A percentile compares a stretch with the other conserved stretches of the same genome.
Evolutionary conservation across 1,140 invertebrate species (phyloP).

Genomic region (Choristoneura fumiferana): DNA sequence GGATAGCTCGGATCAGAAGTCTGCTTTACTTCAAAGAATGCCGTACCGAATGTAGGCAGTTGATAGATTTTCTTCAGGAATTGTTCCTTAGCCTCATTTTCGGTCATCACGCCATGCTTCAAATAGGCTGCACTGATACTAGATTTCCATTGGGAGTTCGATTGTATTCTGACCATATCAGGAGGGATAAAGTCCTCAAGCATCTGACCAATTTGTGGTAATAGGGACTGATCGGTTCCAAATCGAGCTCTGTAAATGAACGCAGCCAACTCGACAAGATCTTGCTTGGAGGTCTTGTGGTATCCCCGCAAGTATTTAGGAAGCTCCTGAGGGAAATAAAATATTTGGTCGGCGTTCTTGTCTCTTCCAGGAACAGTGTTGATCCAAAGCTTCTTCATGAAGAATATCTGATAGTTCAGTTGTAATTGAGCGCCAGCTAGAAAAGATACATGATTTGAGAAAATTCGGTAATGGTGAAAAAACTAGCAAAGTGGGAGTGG

Average conservation of each 20-base stretch:
- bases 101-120: constrained; percentile 78
- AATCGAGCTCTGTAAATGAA: constrained; percentile 89
- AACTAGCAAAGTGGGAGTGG: no score
- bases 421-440: constrained; percentile 80
- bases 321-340: constrained; percentile 96
- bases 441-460: constrained; percentile 30
- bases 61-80: constrained; percentile 91
- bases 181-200: constrained; percentile 88
- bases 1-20: constrained; percentile 91
- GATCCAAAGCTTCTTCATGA: constrained; percentile 98
- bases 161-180: constrained; percentile 87
- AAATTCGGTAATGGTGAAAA: no score
- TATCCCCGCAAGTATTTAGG: constrained; percentile 95
- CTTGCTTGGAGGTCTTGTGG: constrained; percentile 89
- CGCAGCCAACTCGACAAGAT: constrained; percentile 88
- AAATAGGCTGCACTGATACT: constrained; percentile 83
- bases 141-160: constrained; percentile 91
- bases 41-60: constrained; percentile 95
- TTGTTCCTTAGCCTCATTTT: constrained; percentile 88
- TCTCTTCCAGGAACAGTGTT: constrained; percentile 93
- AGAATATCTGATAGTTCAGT: constrained; percentile 95
- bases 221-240: constrained; percentile 82
- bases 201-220: constrained; percentile 82
- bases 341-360: constrained; percentile 93
- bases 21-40: constrained; percentile 97